Conservation (phyloP, 2,797 vertebrate species). For the Corythornis leucogaster region DNA sequence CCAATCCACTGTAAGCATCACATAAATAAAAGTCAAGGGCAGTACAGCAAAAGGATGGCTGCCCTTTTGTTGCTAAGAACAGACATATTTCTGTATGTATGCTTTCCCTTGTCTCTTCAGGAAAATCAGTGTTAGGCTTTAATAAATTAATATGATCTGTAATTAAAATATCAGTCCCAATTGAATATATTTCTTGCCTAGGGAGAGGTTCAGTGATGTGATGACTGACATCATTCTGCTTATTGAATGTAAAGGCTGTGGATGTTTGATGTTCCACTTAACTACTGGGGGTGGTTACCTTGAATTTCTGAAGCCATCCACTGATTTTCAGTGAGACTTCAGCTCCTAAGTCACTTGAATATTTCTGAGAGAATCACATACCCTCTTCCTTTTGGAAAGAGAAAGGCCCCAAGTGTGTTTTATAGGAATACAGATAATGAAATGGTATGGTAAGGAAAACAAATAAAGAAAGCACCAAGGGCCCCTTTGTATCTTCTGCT, state of each 20-base stretch:
- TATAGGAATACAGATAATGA: neutral
- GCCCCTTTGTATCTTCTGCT: neutral
- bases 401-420: neutral
- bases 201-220: neutral
- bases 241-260: neutral
- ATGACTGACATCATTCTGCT: neutral
- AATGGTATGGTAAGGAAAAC: neutral
- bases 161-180: constrained; percentile 4
- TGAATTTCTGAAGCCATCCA: neutral
- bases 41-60: neutral
- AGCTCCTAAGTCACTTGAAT: neutral
- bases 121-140: neutral
- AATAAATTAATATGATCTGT: neutral
- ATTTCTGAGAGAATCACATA: neutral
- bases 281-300: neutral
- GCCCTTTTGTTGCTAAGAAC: neutral
- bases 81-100: neutral
- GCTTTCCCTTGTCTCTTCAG: neutral
- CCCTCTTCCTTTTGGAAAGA: neutral
- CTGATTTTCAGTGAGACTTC: neutral
- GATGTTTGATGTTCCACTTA: neutral
- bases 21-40: neutral
- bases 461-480: constrained; percentile 19
- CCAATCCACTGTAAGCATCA: neutral
- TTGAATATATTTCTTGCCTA: neutral